Percentiles rank a stretch among this genome's conserved stretches.
Conservation (phyloP, 2,888 invertebrate species). For the Apomyelois bistriatella region DNA sequence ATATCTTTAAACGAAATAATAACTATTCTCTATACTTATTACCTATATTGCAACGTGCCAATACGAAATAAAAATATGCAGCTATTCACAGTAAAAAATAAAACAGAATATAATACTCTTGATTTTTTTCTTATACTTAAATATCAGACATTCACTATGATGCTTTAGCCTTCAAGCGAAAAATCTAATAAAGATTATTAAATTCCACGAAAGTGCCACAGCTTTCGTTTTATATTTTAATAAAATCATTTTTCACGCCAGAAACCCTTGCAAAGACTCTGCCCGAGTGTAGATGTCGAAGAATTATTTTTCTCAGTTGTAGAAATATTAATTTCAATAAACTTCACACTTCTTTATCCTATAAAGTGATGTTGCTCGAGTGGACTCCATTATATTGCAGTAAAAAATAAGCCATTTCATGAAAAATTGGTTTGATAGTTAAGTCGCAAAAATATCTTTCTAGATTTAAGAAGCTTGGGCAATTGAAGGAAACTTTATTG, state of each 20-base stretch:
- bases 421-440: too few species aligned
- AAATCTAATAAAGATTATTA: conserved; percentile 56
- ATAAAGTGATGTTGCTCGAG: not conserved
- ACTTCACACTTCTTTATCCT: not conserved
- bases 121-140: not conserved
- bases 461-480: too few species aligned
- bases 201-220: conserved; percentile 41
- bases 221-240: conserved; percentile 42
- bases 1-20: not conserved
- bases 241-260: conserved; percentile 44
- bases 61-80: too few species aligned
- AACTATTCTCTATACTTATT: not conserved
- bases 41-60: too few species aligned
- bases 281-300: conserved; percentile 14
- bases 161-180: conserved; percentile 21
- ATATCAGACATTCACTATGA: conserved; percentile 17
- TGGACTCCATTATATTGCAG: too few species aligned
- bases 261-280: conserved; percentile 25
- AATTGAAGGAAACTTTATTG: too few species aligned
- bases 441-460: too few species aligned
- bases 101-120: not conserved
- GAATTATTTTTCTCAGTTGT: conserved; percentile 17
- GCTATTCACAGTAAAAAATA: not conserved
- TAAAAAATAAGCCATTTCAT: too few species aligned
- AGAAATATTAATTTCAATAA: conserved; percentile 1